These are phyloP conservation scores for Sparus aurata DNA, from an alignment of 2,797 vertebrate species.

Conservation along the genomic window DNA sequence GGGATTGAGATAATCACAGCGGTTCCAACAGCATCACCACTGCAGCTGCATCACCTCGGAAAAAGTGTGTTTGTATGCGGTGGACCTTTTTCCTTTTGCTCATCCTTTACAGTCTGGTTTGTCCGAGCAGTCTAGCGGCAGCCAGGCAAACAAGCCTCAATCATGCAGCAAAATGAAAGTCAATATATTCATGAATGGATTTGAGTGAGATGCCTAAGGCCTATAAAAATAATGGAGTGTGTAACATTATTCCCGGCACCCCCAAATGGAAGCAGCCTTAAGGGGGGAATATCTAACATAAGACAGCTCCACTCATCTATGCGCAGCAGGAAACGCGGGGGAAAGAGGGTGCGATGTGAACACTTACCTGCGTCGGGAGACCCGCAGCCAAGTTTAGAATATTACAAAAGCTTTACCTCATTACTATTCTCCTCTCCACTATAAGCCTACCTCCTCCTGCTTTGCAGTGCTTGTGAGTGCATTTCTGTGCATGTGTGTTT, in stretches of 20 bases:
- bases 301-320: constrained; percentile 72
- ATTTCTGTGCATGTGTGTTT: constrained; percentile 40
- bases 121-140: constrained; percentile 48
- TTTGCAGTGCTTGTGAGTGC: constrained; percentile 42
- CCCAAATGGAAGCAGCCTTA: constrained; percentile 77
- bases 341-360: constrained; percentile 57
- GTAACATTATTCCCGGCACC: constrained; percentile 77
- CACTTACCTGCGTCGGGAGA: constrained; percentile 73
- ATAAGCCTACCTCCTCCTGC: constrained; percentile 25
- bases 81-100: constrained; percentile 40
- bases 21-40: constrained; percentile 22
- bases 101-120: constrained; percentile 68
- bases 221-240: constrained; percentile 83
- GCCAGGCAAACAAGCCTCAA: constrained; percentile 79
- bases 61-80: constrained; percentile 24
- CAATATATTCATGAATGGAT: constrained; percentile 83
- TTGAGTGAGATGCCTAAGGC: constrained; percentile 73
- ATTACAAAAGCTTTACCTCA: constrained; percentile 70
- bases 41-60: constrained; percentile 10
- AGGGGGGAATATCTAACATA: constrained; percentile 73
- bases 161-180: constrained; percentile 80
- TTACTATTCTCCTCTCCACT: constrained; percentile 67
- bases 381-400: constrained; percentile 78
- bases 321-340: constrained; percentile 51
- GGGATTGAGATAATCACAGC: constrained; percentile 37